Percentiles rank a stretch among this genome's conserved stretches.
These are phyloP conservation scores for Odontesthes bonariensis DNA, from an alignment of 2,113 vertebrate genomes.

Conservation along the genomic window DNA sequence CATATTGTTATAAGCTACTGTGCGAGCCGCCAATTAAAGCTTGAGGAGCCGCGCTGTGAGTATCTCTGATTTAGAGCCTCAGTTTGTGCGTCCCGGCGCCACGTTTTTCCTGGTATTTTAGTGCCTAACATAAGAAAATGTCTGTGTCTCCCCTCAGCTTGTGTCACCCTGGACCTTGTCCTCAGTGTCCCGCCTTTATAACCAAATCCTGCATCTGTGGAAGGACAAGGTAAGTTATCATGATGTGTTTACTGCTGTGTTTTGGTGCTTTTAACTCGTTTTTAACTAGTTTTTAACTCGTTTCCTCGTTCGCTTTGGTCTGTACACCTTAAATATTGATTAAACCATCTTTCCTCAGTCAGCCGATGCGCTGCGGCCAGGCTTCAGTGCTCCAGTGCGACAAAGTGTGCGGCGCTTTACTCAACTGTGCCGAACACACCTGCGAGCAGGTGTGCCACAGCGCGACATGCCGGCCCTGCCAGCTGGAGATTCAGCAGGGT, in stretches of 20 bases:
- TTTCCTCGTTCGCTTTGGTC: too few species aligned
- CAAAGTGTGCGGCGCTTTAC: conserved; percentile 86
- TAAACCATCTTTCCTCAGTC: conserved; percentile 76
- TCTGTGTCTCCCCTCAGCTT: conserved; percentile 79
- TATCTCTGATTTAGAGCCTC: too few species aligned
- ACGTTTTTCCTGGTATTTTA: too few species aligned
- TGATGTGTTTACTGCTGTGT: neutral
- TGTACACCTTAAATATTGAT: too few species aligned
- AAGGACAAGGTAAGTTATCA: conserved; percentile 86
- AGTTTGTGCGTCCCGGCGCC: too few species aligned
- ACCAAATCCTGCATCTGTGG: conserved; percentile 95
- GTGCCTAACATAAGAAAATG: too few species aligned
- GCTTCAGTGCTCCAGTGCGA: conserved; percentile 87
- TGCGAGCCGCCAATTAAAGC: too few species aligned
- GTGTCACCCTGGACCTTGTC: conserved; percentile 98
- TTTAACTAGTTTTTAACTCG: neutral
- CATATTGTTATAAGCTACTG: too few species aligned
- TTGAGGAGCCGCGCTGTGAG: too few species aligned
- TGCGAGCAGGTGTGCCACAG: conserved; percentile 92
- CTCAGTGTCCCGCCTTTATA: conserved; percentile 93
- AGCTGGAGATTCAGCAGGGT: conserved; percentile 89
- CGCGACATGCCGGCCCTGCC: conserved; percentile 90
- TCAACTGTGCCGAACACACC: conserved; percentile 92
- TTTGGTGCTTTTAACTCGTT: neutral
- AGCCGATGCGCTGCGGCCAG: conserved; percentile 95